Percentiles rank a stretch among this genome's conserved stretches.
These are phyloP conservation scores for Pteronura brasiliensis DNA, from an alignment of 2,113 vertebrate genomes.

Conservation along the genomic window DNA sequence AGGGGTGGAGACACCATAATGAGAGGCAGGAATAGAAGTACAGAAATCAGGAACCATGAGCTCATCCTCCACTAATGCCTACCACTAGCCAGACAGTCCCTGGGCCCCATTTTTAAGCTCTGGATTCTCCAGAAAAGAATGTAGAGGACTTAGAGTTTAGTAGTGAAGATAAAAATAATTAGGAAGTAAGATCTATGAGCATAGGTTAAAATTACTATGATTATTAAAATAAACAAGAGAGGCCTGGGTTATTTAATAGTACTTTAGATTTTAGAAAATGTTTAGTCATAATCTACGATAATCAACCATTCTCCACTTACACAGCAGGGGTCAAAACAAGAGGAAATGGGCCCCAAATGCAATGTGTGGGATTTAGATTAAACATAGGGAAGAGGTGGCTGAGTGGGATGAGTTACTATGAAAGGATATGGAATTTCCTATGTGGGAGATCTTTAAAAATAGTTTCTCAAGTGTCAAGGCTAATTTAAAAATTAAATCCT, in stretches of 20 bases:
- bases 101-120: background rate
- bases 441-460: conserved; percentile 58
- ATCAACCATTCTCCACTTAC: conserved; percentile 47
- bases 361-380: conserved; percentile 61
- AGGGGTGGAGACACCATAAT: background rate
- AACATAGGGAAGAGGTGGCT: background rate
- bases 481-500: conserved; percentile 63
- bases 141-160: background rate
- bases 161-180: conserved; percentile 44
- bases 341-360: conserved; percentile 47
- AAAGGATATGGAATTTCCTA: conserved; percentile 61
- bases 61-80: background rate
- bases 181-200: conserved; percentile 5
- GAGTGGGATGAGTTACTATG: conserved; percentile 37
- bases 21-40: background rate
- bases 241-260: conserved; percentile 9
- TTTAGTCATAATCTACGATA: conserved; percentile 44
- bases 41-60: background rate
- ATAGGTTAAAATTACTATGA: conserved; percentile 51
- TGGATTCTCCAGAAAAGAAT: background rate
- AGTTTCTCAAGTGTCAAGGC: conserved; percentile 51
- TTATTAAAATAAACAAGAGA: conserved; percentile 17
- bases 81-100: background rate
- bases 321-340: conserved; percentile 42
- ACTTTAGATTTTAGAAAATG: background rate